Base-by-base conservation (phyloP, 1,140 invertebrate genomes). In the Mylabris phalerata region DNA sequence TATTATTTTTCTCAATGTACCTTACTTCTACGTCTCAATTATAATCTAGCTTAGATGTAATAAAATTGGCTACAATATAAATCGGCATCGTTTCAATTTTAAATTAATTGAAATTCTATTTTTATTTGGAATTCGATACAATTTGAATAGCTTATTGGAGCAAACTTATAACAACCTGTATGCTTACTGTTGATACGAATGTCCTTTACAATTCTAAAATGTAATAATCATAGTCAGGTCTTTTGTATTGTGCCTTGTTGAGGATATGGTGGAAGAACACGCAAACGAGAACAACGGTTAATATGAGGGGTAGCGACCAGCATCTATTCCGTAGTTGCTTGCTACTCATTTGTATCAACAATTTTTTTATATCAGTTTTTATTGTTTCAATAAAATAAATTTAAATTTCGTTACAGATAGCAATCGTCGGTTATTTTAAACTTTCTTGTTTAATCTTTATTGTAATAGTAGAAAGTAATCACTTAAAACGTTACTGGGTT, bases 11-110 rank as follows among this genome's bases (percentile, higher is more conserved):
- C 48, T 55, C 39, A 7, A 13, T 10, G 51, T 56, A 61, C 48
- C 57, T 54, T 51, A 61, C 49, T 51, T 32, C 32, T 54, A 64
- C 59, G 47, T 64, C 62, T 64, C 57, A 64, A 64, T 64, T 57
- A 64, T 47, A 52, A 61, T 61, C 48, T 61, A 56, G 44, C 38
- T 50, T 26, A 38, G 5, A 39, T 39, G 55, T 49, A 49, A 57
- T 57, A 57, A 57, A 57, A 50, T 57, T 42, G 25, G 9, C 46
- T 19, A 25, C 24, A 10, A 38, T 50, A 38, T 11, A 27, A 44
- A 25, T 32, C 51, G 39, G 19, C 49, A 41, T 50, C 38, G 24
- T 41, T 39, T 50, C 48, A 50, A 6, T 46, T 46, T 46, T 46
- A 19, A 19, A 19, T 19, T 32, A 32, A 7, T 32, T 32, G 32